A percentile compares a stretch with the other conserved stretches of the same genome.
Evolutionary conservation across 2,797 vertebrate genomes (phyloP).

Genomic region (Enteromius viviparus): DNA sequence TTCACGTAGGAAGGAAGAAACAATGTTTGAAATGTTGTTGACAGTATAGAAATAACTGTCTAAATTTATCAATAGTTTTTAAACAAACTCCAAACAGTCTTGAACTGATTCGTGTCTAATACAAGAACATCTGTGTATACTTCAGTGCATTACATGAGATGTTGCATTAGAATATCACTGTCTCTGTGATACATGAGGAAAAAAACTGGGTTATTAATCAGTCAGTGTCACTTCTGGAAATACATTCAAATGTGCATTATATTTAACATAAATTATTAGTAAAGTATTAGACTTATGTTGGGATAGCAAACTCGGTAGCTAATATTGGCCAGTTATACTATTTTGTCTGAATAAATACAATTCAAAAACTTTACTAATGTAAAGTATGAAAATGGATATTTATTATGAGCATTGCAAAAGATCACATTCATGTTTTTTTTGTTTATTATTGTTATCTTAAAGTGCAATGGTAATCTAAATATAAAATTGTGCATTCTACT

Average conservation of each 20-base stretch:
- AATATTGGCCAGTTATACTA: not conserved
- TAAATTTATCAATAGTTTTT: not conserved
- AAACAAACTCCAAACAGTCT: not conserved
- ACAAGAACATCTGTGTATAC: not conserved
- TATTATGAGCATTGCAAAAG: not conserved
- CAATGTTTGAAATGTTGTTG: conserved; percentile 1
- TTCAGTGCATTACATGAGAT: not conserved
- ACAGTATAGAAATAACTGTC: not conserved
- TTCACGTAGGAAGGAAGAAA: not conserved
- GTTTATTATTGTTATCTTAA: not conserved
- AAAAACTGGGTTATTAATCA: not conserved
- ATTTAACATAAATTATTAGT: not conserved
- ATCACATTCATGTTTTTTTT: not conserved
- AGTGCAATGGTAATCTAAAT: not conserved
- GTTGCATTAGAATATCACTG: not conserved
- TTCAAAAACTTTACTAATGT: not conserved
- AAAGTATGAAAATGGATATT: not conserved
- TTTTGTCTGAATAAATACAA: not conserved
- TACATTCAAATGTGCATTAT: not conserved
- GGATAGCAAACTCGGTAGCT: not conserved
- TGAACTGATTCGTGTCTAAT: not conserved
- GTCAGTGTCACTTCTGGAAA: not conserved
- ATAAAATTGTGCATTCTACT: no score
- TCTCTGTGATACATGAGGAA: not conserved
- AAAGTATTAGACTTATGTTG: not conserved